Evolutionary conservation across 2,888 invertebrate genomes (phyloP), one percentile per base, ranked within the genome.

Genomic region (Tipula unca): DNA sequence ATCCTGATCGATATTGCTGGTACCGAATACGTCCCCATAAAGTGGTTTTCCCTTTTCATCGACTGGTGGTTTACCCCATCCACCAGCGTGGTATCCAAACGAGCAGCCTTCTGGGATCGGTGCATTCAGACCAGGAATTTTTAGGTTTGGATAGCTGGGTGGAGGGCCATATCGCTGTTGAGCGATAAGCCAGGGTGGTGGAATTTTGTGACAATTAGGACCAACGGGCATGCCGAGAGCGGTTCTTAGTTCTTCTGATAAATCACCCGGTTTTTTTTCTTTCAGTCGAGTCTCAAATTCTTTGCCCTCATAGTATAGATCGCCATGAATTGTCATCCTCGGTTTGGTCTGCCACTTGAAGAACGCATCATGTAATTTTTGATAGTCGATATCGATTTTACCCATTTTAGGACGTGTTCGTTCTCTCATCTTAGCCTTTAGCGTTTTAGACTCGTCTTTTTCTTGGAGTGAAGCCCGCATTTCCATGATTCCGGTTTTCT

Each of bases 321-420:
- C 99, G 5, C 99, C 99, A 90, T 99, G 99, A 88, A 98, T 98
- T 0, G 99, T 98, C 98, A 99, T 98, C 87, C 96, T 95, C 0
- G 99, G 99, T 90, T 99, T 99, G 0, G 98, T 98, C 90, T 99
- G 99, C 98, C 98, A 99, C 93, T 96, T 97, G 93, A 99, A 99
- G 92, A 99, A 99, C 0, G 99, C 99, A 89, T 99, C 99, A 89
- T 99, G 99, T 29, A 99, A 91, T 89, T 99, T 99, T 91, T 99
- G 99, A 90, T 99, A 99, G 91, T 99, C 99, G 87, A 99, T 99
- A 90, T 99, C 99, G 88, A 99, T 99, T 92, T 99, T 99, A 39
- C 99, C 99, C 89, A 99, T 94, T 91, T 99, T 99, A 0, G 99
- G 99, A 29, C 99, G 93, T 0, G 98, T 95, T 86, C 98, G 94